Base-by-base conservation (phyloP, 2,113 vertebrate genomes). In the Dascyllus trimaculatus region DNA sequence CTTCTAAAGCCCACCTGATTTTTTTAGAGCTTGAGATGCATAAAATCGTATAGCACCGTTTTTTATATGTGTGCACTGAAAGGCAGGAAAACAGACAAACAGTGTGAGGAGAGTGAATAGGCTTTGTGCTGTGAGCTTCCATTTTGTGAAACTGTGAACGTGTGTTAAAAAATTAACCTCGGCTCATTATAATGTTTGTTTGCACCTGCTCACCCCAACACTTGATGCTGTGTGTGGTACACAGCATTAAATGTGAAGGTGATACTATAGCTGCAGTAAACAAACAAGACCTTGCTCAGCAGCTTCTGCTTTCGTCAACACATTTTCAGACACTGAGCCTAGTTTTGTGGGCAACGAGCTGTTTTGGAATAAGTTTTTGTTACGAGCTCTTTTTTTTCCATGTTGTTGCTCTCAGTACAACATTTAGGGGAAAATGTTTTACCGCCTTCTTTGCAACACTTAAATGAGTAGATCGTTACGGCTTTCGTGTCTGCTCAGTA, bases 1-100 rank as follows among this genome's bases (percentile, higher is more conserved):
- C 19, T 46, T 14, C 48, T 69, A 4, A 52, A 71, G 18, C 60
- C 66, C 10, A 32, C 9, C 53, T 46, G 22, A 7, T 76, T 73
- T 67, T 63, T 56, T 54, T 58, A 21, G 54, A 83, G 51, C 53
- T 66, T 48, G 57, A 58, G 19, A 14, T 59, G 38, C 43, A 65
- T 53, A 29, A 29, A 72, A 61, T 48, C 11, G 2, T 25, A 26
- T 6, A 32, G 45, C 35, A 56, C 2, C 2, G 14, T 56, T 1
- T 61, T 58, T 69, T 48, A 45, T 19, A n/a, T 0, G 0, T 29
- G 54, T 49, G 35, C 43, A 59, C 35, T 70, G 21, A 17, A 11
- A 43, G 25, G 21, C 48, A 49, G 45, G 66, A 51, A 40, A 63
- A 60, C 21, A 43, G 29, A 45, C 29, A 19, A 2, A 18, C 18